Percentiles rank a stretch among this genome's conserved stretches.
phyloP scores from a whole-genome alignment of 2,888 invertebrate genomes.

The Erannis defoliaria region DNA sequence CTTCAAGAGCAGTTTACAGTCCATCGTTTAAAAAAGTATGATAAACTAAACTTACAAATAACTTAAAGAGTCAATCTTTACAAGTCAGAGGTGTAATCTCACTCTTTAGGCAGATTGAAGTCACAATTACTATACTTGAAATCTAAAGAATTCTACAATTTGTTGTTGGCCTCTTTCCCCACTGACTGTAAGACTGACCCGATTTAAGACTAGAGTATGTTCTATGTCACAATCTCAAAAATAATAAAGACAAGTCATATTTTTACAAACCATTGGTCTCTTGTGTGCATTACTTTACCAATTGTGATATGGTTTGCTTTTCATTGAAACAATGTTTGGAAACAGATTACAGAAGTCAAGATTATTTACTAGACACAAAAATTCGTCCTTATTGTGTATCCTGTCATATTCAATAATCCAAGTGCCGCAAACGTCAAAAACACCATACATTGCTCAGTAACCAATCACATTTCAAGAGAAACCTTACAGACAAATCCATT shows the following conservation, averaged over 20 bases:
- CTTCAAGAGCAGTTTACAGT: conserved; percentile 67
- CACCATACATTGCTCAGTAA: background rate
- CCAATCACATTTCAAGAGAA: background rate
- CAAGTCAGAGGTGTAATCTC: conserved; percentile 41
- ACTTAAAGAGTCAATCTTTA: conserved; percentile 63
- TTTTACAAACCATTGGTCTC: conserved; percentile 29
- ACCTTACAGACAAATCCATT: background rate
- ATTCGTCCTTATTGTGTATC: background rate
- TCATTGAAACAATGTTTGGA: conserved; percentile 19
- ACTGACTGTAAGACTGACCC: conserved; percentile 40
- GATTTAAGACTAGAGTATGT: conserved; percentile 57
- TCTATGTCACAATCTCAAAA: conserved; percentile 51
- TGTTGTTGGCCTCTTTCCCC: conserved; percentile 19
- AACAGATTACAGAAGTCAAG: background rate
- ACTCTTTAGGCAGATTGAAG: conserved; percentile 32
- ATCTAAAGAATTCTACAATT: conserved; percentile 12
- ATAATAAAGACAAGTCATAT: conserved; percentile 40
- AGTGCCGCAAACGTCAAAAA: conserved; percentile 5
- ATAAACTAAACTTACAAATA: conserved; percentile 61
- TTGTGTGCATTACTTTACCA: conserved; percentile 31
- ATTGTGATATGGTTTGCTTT: conserved; percentile 8
- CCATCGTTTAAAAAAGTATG: conserved; percentile 48
- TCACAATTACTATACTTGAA: conserved; percentile 12
- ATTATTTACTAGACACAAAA: background rate
- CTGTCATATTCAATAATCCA: background rate